Percentiles rank a stretch among this genome's conserved stretches.
Evolutionary conservation across 2,113 vertebrate species (phyloP).

Genomic region (Cyphomyrus discorhynchus): DNA sequence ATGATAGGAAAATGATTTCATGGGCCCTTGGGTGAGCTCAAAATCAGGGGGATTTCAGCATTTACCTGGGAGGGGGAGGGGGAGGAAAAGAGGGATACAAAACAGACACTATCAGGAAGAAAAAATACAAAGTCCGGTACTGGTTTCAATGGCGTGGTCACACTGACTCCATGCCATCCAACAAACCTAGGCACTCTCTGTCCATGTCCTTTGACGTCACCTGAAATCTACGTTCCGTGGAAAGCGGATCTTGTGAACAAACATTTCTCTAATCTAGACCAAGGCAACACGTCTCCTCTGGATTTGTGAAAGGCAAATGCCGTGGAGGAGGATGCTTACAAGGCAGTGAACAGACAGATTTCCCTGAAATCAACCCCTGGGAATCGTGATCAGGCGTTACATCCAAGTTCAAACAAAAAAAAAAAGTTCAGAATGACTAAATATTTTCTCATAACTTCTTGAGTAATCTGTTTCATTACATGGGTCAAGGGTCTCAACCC

Average conservation of each 20-base stretch:
- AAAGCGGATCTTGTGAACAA: background rate
- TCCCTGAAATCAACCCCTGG: background rate
- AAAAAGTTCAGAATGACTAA: background rate
- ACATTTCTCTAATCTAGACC: background rate
- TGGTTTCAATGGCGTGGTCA: background rate
- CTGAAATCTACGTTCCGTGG: background rate
- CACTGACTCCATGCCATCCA: background rate
- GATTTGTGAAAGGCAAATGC: background rate
- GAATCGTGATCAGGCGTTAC: background rate
- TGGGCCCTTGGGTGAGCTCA: background rate
- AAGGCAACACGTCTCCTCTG: background rate
- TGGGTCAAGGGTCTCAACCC: background rate
- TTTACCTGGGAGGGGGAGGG: background rate
- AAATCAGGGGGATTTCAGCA: background rate
- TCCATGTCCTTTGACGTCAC: background rate
- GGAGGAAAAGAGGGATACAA: background rate
- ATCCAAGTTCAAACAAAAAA: background rate
- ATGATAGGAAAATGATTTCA: conserved; percentile 17
- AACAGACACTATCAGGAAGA: background rate
- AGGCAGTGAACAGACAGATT: background rate
- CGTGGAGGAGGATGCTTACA: background rate
- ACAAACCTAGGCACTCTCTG: background rate
- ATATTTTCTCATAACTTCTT: background rate
- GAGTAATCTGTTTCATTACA: background rate
- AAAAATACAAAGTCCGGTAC: background rate